These are phyloP conservation scores for Odontesthes bonariensis DNA, from an alignment of 2,113 vertebrate species.

Conservation along the genomic window DNA sequence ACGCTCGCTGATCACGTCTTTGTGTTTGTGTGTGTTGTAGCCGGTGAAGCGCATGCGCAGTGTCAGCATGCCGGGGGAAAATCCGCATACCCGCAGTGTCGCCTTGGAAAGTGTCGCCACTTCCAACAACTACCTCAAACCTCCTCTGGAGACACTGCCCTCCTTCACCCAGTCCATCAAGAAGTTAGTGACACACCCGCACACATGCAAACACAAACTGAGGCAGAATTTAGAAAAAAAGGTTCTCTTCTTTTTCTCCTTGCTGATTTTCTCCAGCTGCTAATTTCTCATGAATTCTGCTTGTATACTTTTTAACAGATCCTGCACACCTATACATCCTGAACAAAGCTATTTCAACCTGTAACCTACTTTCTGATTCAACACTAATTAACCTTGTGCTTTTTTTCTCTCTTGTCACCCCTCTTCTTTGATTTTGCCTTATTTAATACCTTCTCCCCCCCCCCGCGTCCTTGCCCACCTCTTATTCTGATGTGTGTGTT, in stretches of 20 bases:
- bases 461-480: slow-evolving; percentile 12
- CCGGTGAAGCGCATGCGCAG: slow-evolving; percentile 85
- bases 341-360: slow-evolving; percentile 21
- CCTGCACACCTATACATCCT: not conserved
- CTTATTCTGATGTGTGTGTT: slow-evolving; percentile 6
- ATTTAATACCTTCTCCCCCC: not conserved
- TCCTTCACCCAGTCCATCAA: slow-evolving; percentile 95
- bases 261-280: slow-evolving; percentile 27
- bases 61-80: slow-evolving; percentile 91
- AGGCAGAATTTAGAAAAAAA: not conserved
- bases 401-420: slow-evolving; percentile 24
- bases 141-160: slow-evolving; percentile 85
- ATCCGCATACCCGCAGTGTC: slow-evolving; percentile 77
- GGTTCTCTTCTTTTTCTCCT: not conserved
- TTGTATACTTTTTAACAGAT: slow-evolving; percentile 2
- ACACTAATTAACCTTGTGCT: slow-evolving; percentile 35
- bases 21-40: slow-evolving; percentile 49
- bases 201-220: not conserved
- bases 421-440: slow-evolving; percentile 30
- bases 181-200: slow-evolving; percentile 81
- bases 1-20: not conserved
- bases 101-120: slow-evolving; percentile 68
- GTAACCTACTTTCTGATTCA: slow-evolving; percentile 16
- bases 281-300: slow-evolving; percentile 10
- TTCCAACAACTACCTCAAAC: slow-evolving; percentile 82